A percentile compares a stretch with the other conserved stretches of the same genome.
Evolutionary conservation across 2,113 vertebrate species (phyloP).

Genomic region (Echinops telfairi): DNA sequence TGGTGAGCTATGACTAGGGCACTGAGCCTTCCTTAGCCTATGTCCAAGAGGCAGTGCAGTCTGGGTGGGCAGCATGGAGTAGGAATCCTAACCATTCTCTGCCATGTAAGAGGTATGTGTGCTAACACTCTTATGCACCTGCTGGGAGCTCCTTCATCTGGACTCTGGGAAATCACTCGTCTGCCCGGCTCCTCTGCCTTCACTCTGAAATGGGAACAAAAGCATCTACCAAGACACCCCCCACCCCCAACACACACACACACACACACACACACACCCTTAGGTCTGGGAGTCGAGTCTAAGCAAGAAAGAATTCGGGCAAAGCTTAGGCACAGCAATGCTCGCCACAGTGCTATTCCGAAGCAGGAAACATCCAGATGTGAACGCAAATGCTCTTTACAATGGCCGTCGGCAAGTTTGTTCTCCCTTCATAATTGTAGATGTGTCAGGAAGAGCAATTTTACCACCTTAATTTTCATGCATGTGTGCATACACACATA

Average conservation of each 20-base stretch:
- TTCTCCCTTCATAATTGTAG: background rate
- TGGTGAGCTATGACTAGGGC: too few species aligned
- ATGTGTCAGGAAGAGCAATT: background rate
- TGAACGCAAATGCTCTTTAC: background rate
- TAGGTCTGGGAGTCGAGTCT: background rate
- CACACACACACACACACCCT: background rate
- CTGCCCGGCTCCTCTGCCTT: background rate
- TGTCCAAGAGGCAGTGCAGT: background rate
- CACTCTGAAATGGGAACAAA: slow-evolving; percentile 45
- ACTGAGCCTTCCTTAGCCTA: background rate
- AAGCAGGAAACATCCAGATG: background rate
- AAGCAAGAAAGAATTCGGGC: background rate
- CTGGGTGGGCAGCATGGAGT: background rate
- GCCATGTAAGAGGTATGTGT: too few species aligned
- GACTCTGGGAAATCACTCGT: background rate
- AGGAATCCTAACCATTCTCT: background rate
- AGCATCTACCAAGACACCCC: background rate
- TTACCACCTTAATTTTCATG: background rate
- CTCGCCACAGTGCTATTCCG: slow-evolving; percentile 8
- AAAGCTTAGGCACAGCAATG: slow-evolving; percentile 5
- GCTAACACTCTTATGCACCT: background rate
- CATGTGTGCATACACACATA: background rate
- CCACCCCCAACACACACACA: too few species aligned
- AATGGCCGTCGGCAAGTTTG: background rate
- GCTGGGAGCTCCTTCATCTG: background rate